Base-by-base conservation (phyloP, 2,888 invertebrate species). In the Amphimallon solstitiale region DNA sequence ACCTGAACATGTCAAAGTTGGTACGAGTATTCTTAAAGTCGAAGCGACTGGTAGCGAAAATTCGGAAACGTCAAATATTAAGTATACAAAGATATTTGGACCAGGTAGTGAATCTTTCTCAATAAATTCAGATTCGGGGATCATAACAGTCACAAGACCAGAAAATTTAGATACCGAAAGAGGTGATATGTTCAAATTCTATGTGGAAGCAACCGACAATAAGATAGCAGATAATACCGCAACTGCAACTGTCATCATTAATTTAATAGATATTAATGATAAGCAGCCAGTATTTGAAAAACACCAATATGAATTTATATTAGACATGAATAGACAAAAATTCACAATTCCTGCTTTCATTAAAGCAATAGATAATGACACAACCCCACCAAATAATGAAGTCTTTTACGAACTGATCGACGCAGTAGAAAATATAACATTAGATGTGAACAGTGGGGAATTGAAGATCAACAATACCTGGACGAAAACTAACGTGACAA, bases 31-130 rank as follows among this genome's bases (percentile, higher is more conserved):
- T 2, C 45, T 79, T n/a, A 73, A 85, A 79, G 90, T 95, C 0
- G 87, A 91, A 78, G 95, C 96, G 0, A 88, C 87, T 43, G 96
- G 97, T 80, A 86, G 88, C 56, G 96, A 97, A 76, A 89, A 93
- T 90, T 60, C 82, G 87, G 46, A 93, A 89, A 73, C 94, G 92
- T 69, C 89, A 89, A 75, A 75, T 75, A 61, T 76, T 60, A 63
- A 78, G 75, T 96, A 92, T 80, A 92, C 91, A 65, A 87, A 88
- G 77, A 88, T 94, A 79, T 83, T 90, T 76, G 94, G 94, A 69
- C 87, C 89, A 76, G 87, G 92, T 54, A 92, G 92, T 75, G 90
- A 92, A 65, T 91, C 93, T 12, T 87, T 97, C 71, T 84, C 86
- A 68, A 86, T 97, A 75, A 91, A 97, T 81, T 87, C 91, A 9